phyloP scores from a whole-genome alignment of 2,888 invertebrate genomes.

The Eristalis arbustorum region DNA sequence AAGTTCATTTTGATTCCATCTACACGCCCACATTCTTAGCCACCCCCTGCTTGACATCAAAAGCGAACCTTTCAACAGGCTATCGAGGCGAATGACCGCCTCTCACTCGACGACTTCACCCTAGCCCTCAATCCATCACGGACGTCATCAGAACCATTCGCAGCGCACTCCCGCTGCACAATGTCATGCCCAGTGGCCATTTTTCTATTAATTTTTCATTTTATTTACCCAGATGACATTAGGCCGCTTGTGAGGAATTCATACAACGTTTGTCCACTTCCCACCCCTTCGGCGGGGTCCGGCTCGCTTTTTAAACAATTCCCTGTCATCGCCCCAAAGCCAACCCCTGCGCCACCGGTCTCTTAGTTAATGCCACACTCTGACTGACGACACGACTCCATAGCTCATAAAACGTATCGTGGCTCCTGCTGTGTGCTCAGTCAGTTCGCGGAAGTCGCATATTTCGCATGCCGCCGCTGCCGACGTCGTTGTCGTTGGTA shows the following conservation, averaged over 20 bases:
- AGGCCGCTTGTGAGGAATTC: background rate
- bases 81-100: no score
- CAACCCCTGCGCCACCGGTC: constrained; percentile 8
- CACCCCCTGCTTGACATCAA: no score
- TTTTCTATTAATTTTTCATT: constrained; percentile 5
- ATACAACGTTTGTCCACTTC: constrained; percentile 52
- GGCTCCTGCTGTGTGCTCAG: constrained; percentile 61
- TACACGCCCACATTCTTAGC: no score
- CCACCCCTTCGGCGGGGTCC: background rate
- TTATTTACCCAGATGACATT: background rate
- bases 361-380: constrained; percentile 39
- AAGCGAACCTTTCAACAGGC: no score
- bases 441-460: constrained; percentile 59
- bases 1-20: no score
- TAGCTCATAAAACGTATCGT: constrained; percentile 57
- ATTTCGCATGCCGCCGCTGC: constrained; percentile 41
- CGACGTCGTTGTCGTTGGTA: background rate
- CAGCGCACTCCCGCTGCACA: background rate
- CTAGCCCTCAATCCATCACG: background rate
- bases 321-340: constrained; percentile 27
- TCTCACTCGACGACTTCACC: background rate
- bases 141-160: background rate
- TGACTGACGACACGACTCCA: constrained; percentile 35
- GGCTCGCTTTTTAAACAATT: constrained; percentile 7
- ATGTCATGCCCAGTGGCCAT: constrained; percentile 17